These are phyloP conservation scores for Yponomeuta sedellus DNA, from an alignment of 2,888 invertebrate genomes.

Conservation along the genomic window DNA sequence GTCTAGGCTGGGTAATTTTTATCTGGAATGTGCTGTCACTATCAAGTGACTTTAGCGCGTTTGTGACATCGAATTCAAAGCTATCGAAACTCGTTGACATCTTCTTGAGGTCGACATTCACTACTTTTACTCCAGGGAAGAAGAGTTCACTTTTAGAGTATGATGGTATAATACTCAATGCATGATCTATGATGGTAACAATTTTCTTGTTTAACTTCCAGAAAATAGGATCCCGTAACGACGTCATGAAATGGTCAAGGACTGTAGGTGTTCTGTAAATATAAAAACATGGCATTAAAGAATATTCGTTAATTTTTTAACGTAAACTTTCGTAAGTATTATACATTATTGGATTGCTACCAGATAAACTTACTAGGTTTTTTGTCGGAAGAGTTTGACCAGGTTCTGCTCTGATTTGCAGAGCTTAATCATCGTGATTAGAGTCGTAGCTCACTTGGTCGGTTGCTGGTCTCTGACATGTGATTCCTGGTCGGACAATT, in stretches of 20 bases:
- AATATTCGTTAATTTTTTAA: slow-evolving; percentile 16
- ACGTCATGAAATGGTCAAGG: slow-evolving; percentile 73
- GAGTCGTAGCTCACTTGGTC: too few relatives aligned
- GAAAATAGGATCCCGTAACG: slow-evolving; percentile 82
- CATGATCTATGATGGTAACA: slow-evolving; percentile 71
- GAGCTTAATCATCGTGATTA: too few relatives aligned
- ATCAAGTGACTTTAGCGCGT: slow-evolving; percentile 62
- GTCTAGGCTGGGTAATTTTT: slow-evolving; percentile 75
- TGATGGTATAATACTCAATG: slow-evolving; percentile 70
- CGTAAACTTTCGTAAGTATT: too few relatives aligned
- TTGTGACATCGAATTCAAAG: slow-evolving; percentile 79
- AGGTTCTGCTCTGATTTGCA: too few relatives aligned
- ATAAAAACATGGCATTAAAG: slow-evolving; percentile 20
- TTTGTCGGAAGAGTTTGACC: too few relatives aligned
- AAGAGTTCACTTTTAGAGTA: slow-evolving; percentile 77
- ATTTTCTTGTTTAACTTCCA: slow-evolving; percentile 81
- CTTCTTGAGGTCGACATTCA: slow-evolving; percentile 78
- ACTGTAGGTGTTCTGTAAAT: slow-evolving; percentile 51
- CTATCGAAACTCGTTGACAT: slow-evolving; percentile 80
- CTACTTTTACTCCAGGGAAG: slow-evolving; percentile 79
- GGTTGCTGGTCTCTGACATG: too few relatives aligned
- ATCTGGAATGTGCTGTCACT: slow-evolving; percentile 52
- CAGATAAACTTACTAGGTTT: too few relatives aligned
- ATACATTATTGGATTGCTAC: too few relatives aligned
- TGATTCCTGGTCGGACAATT: too few relatives aligned